Evolutionary conservation across 2,888 invertebrate species (phyloP), one percentile per base, ranked within the genome.

Genomic region (Caenorhabditis sulstoni): DNA sequence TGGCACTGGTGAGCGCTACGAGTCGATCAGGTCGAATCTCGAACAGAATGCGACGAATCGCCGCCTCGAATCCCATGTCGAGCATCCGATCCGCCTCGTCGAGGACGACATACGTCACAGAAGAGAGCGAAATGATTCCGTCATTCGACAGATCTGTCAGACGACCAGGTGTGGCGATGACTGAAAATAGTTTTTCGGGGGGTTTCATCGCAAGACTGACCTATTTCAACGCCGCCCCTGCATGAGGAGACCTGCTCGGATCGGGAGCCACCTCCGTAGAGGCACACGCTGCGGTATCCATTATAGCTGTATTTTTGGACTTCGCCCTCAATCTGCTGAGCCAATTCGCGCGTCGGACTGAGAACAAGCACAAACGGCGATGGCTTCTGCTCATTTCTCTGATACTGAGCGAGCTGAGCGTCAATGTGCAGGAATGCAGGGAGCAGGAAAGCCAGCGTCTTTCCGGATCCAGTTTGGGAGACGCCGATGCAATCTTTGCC

Each of bases 1-100:
- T 97, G 14, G 97, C 97, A 90, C 94, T 95, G 0, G 97, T 97
- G 96, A 97, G 96, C 0, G 97, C 94, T n/a, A 96, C 96, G 91
- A 97, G 96, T 65, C 96, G 92, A 90, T 95, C 95, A 8, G 96
- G 95, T 65, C 95, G 93, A 22, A 96, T 93, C 88, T 94, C 94
- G 74, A 94, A 92, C 82, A 96, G 91, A 14, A 94, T 93, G 90
- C 94, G 94, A 45, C 95, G 74, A 82, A 97, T 92, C 78, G 93
- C 92, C 8, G 92, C 92, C 84, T 93, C 92, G 90, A 93, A 93
- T 1, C 93, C 93, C 92, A 93, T 91, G 87, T 93, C 93, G 62
- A 93, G 87, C 92, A 93, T 93, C 14, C 92, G 86, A 83, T 97
- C 93, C 94, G 93, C 92, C 92, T 97, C 97, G 92, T 97, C 97